Conservation (phyloP, 2,797 vertebrate genomes). For the Paedocypris micromegethes region DNA sequence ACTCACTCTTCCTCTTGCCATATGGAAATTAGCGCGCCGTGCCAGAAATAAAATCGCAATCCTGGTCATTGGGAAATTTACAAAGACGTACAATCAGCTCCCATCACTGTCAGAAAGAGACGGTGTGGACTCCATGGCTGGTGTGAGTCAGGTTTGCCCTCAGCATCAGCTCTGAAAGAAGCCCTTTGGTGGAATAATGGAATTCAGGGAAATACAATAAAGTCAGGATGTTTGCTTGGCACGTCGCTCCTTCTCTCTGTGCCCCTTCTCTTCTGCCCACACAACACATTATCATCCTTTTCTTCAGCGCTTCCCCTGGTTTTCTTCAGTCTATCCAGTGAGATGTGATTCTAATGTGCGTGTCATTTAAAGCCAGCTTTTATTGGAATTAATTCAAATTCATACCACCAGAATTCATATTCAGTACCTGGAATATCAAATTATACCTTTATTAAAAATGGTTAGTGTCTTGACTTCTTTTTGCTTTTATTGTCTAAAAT, state of each 20-base stretch:
- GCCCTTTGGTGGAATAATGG: constrained; percentile 54
- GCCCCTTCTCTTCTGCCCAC: constrained; percentile 37
- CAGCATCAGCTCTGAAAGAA: constrained; percentile 42
- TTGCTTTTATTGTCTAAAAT: too few relatives aligned
- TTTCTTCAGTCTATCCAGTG: constrained; percentile 41
- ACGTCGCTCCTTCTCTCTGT: constrained; percentile 23
- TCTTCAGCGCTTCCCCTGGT: constrained; percentile 6
- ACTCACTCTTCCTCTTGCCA: constrained; percentile 20
- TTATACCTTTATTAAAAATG: too few relatives aligned
- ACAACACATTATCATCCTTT: constrained; percentile 36
- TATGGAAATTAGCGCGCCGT: constrained; percentile 38
- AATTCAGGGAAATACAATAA: constrained; percentile 47
- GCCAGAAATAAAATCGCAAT: constrained; percentile 35
- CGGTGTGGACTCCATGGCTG: constrained; percentile 13
- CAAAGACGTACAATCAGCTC: constrained; percentile 37
- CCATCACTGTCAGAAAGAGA: constrained; percentile 35
- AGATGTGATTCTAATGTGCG: too few relatives aligned
- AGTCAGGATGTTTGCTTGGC: constrained; percentile 17
- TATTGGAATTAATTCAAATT: too few relatives aligned
- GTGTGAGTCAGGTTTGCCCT: constrained; percentile 47
- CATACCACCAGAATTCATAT: too few relatives aligned
- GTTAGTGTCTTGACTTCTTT: too few relatives aligned
- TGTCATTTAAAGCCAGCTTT: too few relatives aligned
- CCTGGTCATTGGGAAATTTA: constrained; percentile 36
- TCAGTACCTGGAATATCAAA: too few relatives aligned